Evolutionary conservation across 2,888 invertebrate species (phyloP).

Genomic region (Sycophila texana): DNA sequence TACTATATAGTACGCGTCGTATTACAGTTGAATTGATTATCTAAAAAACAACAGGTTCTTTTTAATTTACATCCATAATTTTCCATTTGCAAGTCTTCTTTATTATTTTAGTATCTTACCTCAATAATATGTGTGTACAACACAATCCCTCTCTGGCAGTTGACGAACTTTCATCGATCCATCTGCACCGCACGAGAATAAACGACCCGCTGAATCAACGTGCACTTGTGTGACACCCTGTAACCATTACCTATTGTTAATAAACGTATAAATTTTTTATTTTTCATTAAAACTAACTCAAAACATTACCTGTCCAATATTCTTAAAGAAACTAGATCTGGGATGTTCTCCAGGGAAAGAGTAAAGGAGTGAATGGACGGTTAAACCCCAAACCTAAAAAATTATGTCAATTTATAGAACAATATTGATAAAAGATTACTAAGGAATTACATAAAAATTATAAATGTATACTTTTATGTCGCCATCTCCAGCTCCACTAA

Average conservation of each 20-base stretch:
- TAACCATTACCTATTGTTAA: conserved; percentile 36
- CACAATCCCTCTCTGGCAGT: conserved; percentile 87
- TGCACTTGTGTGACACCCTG: conserved; percentile 95
- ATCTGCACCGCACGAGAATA: conserved; percentile 99
- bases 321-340: conserved; percentile 96
- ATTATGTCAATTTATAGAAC: conserved; percentile 8
- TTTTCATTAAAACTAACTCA: neutral
- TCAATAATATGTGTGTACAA: conserved; percentile 79
- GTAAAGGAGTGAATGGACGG: conserved; percentile 90
- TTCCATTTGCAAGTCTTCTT: too few species aligned
- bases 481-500: conserved; percentile 95
- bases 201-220: conserved; percentile 90
- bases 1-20: conserved; percentile 43
- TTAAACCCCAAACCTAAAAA: conserved; percentile 92
- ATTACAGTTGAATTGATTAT: conserved; percentile 36
- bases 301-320: conserved; percentile 86
- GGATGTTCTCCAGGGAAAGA: conserved; percentile 96
- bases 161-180: conserved; percentile 98
- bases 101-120: conserved; percentile 40
- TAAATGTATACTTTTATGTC: conserved; percentile 86
- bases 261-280: neutral
- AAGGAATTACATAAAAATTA: neutral
- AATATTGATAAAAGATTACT: too few species aligned
- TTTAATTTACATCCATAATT: too few species aligned
- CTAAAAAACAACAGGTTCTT: conserved; percentile 20